phyloP scores from a whole-genome alignment of 2,888 invertebrate species.

The Platycheirus rosarum region DNA sequence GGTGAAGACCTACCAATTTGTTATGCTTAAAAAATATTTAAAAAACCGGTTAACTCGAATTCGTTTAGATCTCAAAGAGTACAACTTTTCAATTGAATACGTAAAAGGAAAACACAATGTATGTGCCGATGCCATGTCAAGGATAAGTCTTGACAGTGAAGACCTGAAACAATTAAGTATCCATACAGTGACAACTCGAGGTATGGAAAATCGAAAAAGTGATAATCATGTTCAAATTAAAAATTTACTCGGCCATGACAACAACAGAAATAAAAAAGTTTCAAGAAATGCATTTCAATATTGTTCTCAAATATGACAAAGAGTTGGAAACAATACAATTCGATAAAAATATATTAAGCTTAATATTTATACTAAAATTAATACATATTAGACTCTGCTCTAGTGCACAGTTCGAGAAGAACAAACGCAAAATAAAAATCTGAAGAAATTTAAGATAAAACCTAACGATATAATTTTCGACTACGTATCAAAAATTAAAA shows the following conservation, averaged over 20 bases:
- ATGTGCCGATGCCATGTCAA: constrained; percentile 5
- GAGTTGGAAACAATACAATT: background rate
- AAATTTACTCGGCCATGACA: background rate
- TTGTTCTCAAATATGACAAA: background rate
- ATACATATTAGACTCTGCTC: background rate
- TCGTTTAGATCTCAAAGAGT: constrained; percentile 76
- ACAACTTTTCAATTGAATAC: constrained; percentile 73
- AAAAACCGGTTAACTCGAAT: constrained; percentile 74
- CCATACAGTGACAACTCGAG: background rate
- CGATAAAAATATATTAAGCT: background rate
- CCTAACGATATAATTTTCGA: too few relatives aligned
- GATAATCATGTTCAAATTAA: background rate
- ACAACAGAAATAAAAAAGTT: background rate
- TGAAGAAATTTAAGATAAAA: constrained; percentile 5
- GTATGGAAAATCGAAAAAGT: background rate
- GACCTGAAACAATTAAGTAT: constrained; percentile 9
- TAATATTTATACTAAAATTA: constrained; percentile 1
- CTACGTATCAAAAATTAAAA: too few relatives aligned
- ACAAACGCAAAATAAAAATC: background rate
- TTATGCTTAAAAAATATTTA: constrained; percentile 75
- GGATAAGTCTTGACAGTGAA: constrained; percentile 5
- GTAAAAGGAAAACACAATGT: constrained; percentile 3
- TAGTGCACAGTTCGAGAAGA: too few relatives aligned
- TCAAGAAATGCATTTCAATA: constrained; percentile 4
- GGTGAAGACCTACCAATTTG: constrained; percentile 75